Percentiles rank a stretch among this genome's conserved stretches.
These are phyloP conservation scores for Himalopsyche japonica DNA, from an alignment of 2,888 invertebrate species.

Conservation along the genomic window DNA sequence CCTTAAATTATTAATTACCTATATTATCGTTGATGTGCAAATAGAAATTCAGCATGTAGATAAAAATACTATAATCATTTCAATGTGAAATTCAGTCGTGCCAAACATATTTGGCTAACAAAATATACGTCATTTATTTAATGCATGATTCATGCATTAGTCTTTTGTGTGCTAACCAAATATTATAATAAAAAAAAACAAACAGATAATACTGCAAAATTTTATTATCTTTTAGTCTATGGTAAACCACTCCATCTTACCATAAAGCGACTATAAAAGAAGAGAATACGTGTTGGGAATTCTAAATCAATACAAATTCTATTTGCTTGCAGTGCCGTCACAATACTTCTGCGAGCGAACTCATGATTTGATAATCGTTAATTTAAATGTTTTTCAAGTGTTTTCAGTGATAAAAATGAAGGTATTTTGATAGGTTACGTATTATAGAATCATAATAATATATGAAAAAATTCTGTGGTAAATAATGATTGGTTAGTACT, in stretches of 20 bases:
- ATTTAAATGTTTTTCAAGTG: too few relatives aligned
- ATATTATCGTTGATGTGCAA: too few relatives aligned
- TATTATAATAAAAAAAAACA: background rate
- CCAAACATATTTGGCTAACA: background rate
- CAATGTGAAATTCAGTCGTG: background rate
- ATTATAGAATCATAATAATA: too few relatives aligned
- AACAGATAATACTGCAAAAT: background rate
- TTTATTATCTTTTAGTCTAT: background rate
- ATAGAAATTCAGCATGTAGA: background rate
- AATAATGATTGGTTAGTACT: too few relatives aligned
- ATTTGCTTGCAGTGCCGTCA: background rate
- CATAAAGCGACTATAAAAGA: slow-evolving; percentile 12
- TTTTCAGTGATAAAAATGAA: too few relatives aligned
- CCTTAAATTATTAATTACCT: too few relatives aligned
- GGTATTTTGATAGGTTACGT: too few relatives aligned
- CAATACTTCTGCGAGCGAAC: too few relatives aligned
- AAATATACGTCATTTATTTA: background rate
- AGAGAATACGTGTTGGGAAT: slow-evolving; percentile 18
- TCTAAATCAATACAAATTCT: slow-evolving; percentile 5
- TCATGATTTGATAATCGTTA: too few relatives aligned
- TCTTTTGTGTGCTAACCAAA: background rate
- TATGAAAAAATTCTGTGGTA: too few relatives aligned
- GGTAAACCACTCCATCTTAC: background rate
- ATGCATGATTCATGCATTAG: slow-evolving; percentile 1
- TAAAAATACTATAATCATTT: background rate